These are phyloP conservation scores for Tetraneura akinire DNA, from an alignment of 1,140 invertebrate genomes.

Conservation along the genomic window DNA sequence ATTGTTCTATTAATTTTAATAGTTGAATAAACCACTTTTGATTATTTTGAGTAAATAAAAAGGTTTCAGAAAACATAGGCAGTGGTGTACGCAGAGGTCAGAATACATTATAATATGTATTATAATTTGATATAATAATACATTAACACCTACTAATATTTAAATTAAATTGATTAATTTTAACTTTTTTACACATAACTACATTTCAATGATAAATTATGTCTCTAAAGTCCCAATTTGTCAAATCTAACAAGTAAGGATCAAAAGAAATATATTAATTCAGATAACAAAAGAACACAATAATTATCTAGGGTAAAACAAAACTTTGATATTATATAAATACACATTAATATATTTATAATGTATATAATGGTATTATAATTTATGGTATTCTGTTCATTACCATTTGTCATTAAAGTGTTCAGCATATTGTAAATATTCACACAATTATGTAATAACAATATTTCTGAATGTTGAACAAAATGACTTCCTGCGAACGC, in stretches of 20 bases:
- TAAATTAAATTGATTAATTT: constrained; percentile 21
- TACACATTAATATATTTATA: constrained; percentile 31
- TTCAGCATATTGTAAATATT: constrained; percentile 12
- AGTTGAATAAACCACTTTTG: constrained; percentile 34
- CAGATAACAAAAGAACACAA: constrained; percentile 32
- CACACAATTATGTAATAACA: constrained; percentile 19
- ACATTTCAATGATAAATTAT: constrained; percentile 28
- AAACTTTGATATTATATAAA: constrained; percentile 22
- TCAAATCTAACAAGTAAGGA: constrained; percentile 24
- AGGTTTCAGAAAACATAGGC: constrained; percentile 46
- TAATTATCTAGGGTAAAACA: constrained; percentile 25
- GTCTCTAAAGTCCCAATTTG: constrained; percentile 34
- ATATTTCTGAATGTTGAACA: constrained; percentile 20
- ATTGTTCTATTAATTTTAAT: constrained; percentile 48
- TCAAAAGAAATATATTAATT: constrained; percentile 10
- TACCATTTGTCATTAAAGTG: constrained; percentile 34
- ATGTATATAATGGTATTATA: neutral
- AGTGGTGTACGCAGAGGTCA: constrained; percentile 50
- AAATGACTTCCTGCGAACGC: constrained; percentile 41
- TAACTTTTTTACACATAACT: constrained; percentile 32
- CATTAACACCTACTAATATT: constrained; percentile 35
- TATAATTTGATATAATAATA: constrained; percentile 36
- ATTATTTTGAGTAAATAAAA: constrained; percentile 46
- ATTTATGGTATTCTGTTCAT: neutral
- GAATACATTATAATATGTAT: constrained; percentile 27